Evolutionary conservation across 2,113 vertebrate species (phyloP).

Genomic region (Talpa occidentalis): DNA sequence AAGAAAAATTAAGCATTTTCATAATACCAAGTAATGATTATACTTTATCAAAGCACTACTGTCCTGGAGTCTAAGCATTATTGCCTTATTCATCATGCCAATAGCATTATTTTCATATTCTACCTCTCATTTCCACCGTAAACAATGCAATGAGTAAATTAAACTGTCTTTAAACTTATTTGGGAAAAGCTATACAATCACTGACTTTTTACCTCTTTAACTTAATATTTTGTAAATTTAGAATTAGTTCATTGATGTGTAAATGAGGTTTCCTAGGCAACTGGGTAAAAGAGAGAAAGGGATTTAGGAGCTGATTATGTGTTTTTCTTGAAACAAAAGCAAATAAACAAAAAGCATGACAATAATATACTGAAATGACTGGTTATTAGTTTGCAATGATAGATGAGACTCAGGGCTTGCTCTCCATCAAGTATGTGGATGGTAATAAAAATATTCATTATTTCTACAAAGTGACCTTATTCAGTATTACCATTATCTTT

Average conservation of each 20-base stretch:
- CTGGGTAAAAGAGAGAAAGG: neutral
- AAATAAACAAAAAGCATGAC: neutral
- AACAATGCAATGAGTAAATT: neutral
- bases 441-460: neutral
- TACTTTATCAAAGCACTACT: slow-evolving; percentile 8
- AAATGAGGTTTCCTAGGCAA: neutral
- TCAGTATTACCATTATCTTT: neutral
- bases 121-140: neutral
- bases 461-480: neutral
- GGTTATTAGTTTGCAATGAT: neutral
- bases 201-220: neutral
- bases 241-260: neutral
- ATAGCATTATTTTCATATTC: neutral
- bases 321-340: neutral
- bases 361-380: neutral
- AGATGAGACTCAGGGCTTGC: neutral
- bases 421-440: neutral
- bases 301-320: neutral
- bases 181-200: neutral
- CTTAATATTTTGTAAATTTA: slow-evolving; percentile 12
- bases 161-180: neutral
- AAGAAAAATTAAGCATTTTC: slow-evolving; percentile 57
- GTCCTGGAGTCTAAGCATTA: slow-evolving; percentile 12
- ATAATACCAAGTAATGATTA: slow-evolving; percentile 22
- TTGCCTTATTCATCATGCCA: slow-evolving; percentile 50